phyloP scores from a whole-genome alignment of 2,113 vertebrate genomes.

The Martes martes region DNA sequence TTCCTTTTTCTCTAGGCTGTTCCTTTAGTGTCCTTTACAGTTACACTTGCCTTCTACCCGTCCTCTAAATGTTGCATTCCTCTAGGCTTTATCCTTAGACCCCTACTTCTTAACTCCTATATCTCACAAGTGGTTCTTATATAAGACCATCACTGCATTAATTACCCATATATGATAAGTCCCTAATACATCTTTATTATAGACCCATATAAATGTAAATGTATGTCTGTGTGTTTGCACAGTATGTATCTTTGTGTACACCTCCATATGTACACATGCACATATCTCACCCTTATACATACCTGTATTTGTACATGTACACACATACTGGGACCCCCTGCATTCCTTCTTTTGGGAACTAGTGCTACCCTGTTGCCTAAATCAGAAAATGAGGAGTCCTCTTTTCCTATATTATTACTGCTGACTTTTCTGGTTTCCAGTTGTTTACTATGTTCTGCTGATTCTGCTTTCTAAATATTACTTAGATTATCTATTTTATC shows the following conservation, averaged over 20 bases:
- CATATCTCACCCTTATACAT: too few relatives aligned
- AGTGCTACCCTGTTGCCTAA: neutral
- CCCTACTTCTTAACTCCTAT: neutral
- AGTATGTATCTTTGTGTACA: neutral
- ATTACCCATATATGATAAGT: neutral
- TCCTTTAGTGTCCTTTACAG: neutral
- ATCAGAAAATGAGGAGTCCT: neutral
- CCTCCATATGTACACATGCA: fast-evolving
- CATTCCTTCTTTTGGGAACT: neutral
- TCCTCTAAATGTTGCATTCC: neutral
- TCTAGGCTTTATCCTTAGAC: neutral
- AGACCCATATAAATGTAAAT: neutral
- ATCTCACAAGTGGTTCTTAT: neutral
- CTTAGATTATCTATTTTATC: neutral
- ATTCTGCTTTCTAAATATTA: neutral
- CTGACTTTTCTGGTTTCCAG: neutral
- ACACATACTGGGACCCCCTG: neutral
- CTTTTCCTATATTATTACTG: neutral
- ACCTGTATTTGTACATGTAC: neutral
- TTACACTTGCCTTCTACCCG: neutral
- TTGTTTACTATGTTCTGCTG: neutral
- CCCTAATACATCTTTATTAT: neutral
- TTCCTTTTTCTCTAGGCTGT: neutral
- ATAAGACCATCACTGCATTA: neutral
- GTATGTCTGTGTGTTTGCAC: neutral